phyloP scores from a whole-genome alignment of 30 jellyfish, hydroid and myxozoan species.

The Catostylus mosaicus region DNA sequence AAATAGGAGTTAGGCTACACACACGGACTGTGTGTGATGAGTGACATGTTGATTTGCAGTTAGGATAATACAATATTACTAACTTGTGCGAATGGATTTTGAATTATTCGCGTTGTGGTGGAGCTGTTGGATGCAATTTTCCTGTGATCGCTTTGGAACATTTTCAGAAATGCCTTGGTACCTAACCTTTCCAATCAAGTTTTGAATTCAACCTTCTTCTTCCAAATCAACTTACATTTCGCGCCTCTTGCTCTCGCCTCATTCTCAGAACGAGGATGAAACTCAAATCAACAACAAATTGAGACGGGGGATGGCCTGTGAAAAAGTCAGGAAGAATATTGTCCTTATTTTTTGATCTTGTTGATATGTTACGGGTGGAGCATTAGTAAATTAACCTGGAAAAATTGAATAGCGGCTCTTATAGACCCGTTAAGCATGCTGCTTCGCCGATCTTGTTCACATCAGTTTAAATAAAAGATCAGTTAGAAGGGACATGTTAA shows the following conservation, averaged over 20 bases:
- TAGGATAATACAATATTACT: neutral
- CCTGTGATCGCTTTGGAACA: neutral
- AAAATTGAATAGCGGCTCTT: neutral
- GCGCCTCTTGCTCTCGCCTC: slow-evolving; percentile 14
- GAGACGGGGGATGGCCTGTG: neutral
- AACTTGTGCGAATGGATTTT: slow-evolving; percentile 8
- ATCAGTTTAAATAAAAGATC: neutral
- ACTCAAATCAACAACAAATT: neutral
- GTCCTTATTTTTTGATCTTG: neutral
- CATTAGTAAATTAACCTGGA: neutral
- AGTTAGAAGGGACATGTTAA: neutral
- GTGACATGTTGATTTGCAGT: neutral
- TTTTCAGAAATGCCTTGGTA: neutral
- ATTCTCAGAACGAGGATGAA: neutral
- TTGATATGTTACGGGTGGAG: neutral
- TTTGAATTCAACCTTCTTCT: neutral
- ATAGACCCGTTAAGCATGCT: neutral
- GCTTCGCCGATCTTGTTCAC: neutral
- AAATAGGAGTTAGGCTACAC: neutral
- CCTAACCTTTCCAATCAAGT: neutral
- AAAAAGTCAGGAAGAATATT: no score
- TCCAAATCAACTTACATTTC: neutral
- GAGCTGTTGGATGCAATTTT: neutral
- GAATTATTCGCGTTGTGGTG: neutral
- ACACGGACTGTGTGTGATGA: neutral